phyloP scores from a whole-genome alignment of 92 coral and sea anemone genomes.

The Pocillopora meandrina region DNA sequence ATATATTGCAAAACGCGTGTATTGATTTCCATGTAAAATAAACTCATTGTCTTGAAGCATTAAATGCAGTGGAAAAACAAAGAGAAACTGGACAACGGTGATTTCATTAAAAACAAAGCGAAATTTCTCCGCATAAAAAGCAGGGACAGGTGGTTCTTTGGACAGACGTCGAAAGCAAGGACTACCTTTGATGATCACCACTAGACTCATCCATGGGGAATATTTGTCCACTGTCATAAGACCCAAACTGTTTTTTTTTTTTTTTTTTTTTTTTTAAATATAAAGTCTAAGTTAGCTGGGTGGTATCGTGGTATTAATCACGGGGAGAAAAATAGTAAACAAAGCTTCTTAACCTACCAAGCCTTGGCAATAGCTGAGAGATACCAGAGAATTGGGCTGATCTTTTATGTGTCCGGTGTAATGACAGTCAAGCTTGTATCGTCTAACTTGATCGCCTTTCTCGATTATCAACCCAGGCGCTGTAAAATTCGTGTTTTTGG shows the following conservation, averaged over 20 bases:
- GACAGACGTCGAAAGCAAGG: too few relatives aligned
- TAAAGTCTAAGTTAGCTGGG: background rate
- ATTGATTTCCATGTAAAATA: slow-evolving; percentile 1
- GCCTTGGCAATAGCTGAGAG: slow-evolving; percentile 89
- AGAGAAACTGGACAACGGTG: background rate
- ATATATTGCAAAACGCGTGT: background rate
- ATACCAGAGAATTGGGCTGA: slow-evolving; percentile 76
- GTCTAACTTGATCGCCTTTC: slow-evolving; percentile 48
- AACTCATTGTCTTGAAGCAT: background rate
- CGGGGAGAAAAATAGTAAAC: background rate
- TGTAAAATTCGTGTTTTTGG: slow-evolving; percentile 57
- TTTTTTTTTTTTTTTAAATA: background rate
- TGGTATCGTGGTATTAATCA: background rate
- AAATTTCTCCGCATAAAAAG: background rate
- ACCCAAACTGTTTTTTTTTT: too few relatives aligned
- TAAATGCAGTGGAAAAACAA: background rate
- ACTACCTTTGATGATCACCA: too few relatives aligned
- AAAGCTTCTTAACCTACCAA: slow-evolving; percentile 66
- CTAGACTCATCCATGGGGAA: slow-evolving; percentile 3
- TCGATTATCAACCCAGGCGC: slow-evolving; percentile 77
- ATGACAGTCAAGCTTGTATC: slow-evolving; percentile 71
- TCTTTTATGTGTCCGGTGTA: slow-evolving; percentile 78
- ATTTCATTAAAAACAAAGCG: background rate
- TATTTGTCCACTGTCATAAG: background rate
- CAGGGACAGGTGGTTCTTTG: background rate